phyloP scores from a whole-genome alignment of 1,140 invertebrate species.

The Polypedilum pembai region DNA sequence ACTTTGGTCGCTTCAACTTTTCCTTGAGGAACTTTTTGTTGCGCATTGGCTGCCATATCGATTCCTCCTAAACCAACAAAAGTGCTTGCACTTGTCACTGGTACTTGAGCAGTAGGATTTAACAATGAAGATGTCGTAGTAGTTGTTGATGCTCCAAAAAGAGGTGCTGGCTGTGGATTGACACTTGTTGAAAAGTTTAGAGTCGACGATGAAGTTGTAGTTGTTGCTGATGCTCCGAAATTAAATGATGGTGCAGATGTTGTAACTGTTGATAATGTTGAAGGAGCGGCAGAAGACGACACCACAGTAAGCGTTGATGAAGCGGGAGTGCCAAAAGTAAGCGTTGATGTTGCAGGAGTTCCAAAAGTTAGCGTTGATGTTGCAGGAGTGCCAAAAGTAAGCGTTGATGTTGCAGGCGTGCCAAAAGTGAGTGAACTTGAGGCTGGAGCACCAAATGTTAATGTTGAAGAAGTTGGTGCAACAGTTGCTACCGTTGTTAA shows the following conservation, averaged over 20 bases:
- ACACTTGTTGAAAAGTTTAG: slow-evolving; percentile 32
- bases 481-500: slow-evolving; percentile 34
- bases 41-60: slow-evolving; percentile 49
- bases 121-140: slow-evolving; percentile 33
- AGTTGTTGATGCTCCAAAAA: not conserved
- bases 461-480: slow-evolving; percentile 32
- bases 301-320: slow-evolving; percentile 34
- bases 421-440: too few species aligned
- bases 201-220: slow-evolving; percentile 34
- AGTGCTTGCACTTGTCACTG: slow-evolving; percentile 37
- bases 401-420: too few species aligned
- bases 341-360: slow-evolving; percentile 33
- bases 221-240: slow-evolving; percentile 34
- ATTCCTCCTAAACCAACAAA: slow-evolving; percentile 56
- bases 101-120: slow-evolving; percentile 32
- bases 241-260: slow-evolving; percentile 22
- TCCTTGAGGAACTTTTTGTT: slow-evolving; percentile 45
- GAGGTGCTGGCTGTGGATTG: slow-evolving; percentile 31
- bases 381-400: slow-evolving; percentile 37
- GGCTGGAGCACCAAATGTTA: slow-evolving; percentile 33
- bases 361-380: slow-evolving; percentile 35
- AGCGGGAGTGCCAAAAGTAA: slow-evolving; percentile 36
- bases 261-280: slow-evolving; percentile 26
- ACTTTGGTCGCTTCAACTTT: slow-evolving; percentile 50
- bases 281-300: slow-evolving; percentile 31